phyloP scores from a whole-genome alignment of 1,140 invertebrate species.

The Cotesia glomerata region DNA sequence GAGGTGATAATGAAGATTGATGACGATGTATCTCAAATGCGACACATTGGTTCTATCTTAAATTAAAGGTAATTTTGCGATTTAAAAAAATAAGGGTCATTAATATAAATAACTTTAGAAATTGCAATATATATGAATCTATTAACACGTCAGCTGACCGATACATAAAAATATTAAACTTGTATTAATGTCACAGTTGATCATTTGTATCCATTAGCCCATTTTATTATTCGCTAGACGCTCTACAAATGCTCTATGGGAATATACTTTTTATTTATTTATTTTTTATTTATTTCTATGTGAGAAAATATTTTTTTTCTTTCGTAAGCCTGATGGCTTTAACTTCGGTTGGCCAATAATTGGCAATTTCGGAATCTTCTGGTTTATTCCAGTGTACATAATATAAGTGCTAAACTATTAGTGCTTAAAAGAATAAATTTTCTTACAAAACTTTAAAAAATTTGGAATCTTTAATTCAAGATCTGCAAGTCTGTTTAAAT shows the following conservation, averaged over 20 bases:
- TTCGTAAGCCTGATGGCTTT: no score
- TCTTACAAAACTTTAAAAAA: no score
- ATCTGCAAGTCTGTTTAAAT: no score
- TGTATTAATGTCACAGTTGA: neutral
- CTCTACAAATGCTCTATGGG: neutral
- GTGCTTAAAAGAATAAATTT: no score
- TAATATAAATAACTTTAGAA: no score
- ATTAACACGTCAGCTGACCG: neutral
- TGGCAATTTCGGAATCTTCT: no score
- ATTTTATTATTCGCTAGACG: neutral
- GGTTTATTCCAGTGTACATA: no score
- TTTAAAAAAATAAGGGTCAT: neutral
- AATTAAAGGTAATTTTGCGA: neutral
- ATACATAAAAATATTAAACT: neutral
- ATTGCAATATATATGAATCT: no score
- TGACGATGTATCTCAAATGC: neutral
- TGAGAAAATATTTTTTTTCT: no score
- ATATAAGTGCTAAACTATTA: no score
- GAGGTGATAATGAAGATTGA: slow-evolving; percentile 31
- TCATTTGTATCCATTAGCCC: slow-evolving; percentile 15
- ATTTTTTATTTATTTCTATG: neutral
- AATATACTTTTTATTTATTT: neutral
- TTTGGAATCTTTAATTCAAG: no score
- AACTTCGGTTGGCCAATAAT: no score
- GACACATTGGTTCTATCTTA: neutral